A percentile compares a stretch with the other conserved stretches of the same genome.
phyloP scores from a whole-genome alignment of 2,113 vertebrate genomes.

The Oreochromis tanganicae region DNA sequence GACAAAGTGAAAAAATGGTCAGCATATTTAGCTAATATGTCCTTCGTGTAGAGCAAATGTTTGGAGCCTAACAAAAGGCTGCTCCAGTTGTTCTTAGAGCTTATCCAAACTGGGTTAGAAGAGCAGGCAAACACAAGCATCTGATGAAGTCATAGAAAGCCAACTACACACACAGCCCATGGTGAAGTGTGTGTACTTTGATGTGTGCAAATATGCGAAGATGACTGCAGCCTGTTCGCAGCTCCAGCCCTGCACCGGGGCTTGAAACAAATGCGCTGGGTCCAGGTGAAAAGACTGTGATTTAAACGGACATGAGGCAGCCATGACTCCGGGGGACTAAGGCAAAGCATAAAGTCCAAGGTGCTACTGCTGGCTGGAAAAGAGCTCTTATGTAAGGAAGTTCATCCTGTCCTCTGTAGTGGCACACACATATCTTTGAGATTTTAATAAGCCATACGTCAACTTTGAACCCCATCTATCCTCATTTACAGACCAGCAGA shows the following conservation, averaged over 20 bases:
- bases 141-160: background rate
- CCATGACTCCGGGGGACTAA: background rate
- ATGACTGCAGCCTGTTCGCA: slow-evolving; percentile 29
- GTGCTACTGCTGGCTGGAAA: slow-evolving; percentile 15
- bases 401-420: background rate
- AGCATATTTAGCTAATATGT: background rate
- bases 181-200: slow-evolving; percentile 10
- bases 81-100: background rate
- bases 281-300: background rate
- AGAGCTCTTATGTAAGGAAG: slow-evolving; percentile 45
- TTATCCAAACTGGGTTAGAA: background rate
- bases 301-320: slow-evolving; percentile 22
- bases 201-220: slow-evolving; percentile 30
- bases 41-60: background rate
- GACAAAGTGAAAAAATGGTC: background rate
- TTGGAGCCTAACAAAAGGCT: background rate
- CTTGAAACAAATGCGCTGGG: background rate
- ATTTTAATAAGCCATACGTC: slow-evolving; percentile 57
- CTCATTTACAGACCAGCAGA: background rate
- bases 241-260: background rate
- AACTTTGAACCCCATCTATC: background rate
- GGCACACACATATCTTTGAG: background rate
- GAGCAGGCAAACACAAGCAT: slow-evolving; percentile 15
- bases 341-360: background rate
- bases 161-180: background rate